Percentiles rank a stretch among this genome's conserved stretches.
Evolutionary conservation across 2,113 vertebrate genomes (phyloP).

Genomic region (Bambusicola thoracicus): DNA sequence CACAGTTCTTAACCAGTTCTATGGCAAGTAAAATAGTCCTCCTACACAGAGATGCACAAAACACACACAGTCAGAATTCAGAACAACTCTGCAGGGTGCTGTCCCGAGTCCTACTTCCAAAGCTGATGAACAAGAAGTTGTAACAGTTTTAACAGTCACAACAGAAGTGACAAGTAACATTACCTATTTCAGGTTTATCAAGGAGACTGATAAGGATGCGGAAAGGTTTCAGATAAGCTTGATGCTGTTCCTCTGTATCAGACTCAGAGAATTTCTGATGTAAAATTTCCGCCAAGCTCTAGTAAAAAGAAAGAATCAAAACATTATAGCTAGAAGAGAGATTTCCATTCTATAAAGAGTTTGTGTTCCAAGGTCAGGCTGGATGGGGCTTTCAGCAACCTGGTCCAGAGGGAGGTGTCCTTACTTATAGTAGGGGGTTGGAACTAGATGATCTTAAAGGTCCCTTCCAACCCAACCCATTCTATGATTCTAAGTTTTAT

Average conservation of each 20-base stretch:
- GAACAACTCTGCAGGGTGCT: neutral
- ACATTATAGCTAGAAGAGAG: neutral
- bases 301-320: slow-evolving; percentile 3
- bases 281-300: slow-evolving; percentile 90
- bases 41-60: neutral
- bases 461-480: no score
- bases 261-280: slow-evolving; percentile 83
- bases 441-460: no score
- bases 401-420: no score
- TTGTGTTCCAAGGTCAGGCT: neutral
- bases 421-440: no score
- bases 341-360: neutral
- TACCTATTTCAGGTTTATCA: slow-evolving; percentile 97
- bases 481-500: neutral
- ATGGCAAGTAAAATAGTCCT: neutral
- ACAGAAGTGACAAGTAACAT: neutral
- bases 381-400: no score
- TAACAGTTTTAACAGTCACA: neutral
- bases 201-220: slow-evolving; percentile 91
- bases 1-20: neutral
- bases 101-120: neutral
- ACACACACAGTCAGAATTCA: neutral
- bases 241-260: slow-evolving; percentile 81
- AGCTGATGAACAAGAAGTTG: neutral
- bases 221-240: slow-evolving; percentile 90